Evolutionary conservation across 92 coral and sea anemone species (phyloP).

Genomic region (Porites cylindrica): DNA sequence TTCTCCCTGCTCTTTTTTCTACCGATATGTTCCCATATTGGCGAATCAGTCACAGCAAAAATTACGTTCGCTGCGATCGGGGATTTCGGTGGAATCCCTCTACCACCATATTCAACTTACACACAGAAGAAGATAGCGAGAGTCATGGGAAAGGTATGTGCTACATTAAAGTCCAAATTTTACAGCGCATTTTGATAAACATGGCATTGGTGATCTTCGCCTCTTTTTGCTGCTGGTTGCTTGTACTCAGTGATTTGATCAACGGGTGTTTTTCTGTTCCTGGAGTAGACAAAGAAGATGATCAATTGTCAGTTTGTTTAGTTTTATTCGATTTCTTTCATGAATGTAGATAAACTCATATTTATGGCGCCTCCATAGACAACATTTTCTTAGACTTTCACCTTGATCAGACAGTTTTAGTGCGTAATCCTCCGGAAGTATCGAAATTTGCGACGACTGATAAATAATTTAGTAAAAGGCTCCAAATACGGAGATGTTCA

Average conservation of each 20-base stretch:
- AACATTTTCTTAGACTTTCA: not conserved
- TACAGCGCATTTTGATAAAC: not conserved
- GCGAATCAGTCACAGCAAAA: slow-evolving; percentile 7
- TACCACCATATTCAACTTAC: slow-evolving; percentile 70
- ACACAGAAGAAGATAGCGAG: slow-evolving; percentile 77
- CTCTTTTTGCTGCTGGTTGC: slow-evolving; percentile 14
- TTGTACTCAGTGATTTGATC: slow-evolving; percentile 14
- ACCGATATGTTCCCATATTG: slow-evolving; percentile 26
- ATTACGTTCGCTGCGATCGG: slow-evolving; percentile 89
- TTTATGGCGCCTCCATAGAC: not conserved
- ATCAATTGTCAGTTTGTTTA: not conserved
- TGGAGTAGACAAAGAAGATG: not conserved
- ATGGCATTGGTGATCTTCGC: not conserved
- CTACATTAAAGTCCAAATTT: not conserved
- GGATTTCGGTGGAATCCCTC: slow-evolving; percentile 87
- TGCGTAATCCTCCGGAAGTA: slow-evolving; percentile 29
- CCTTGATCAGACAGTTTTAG: slow-evolving; percentile 6
- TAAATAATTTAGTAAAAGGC: slow-evolving; percentile 31
- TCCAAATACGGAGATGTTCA: not conserved
- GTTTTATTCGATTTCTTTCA: not conserved
- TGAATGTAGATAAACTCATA: not conserved
- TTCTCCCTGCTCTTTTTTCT: slow-evolving; percentile 33
- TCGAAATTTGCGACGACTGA: not conserved
- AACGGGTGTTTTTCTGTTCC: slow-evolving; percentile 17
- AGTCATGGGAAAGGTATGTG: slow-evolving; percentile 83